Conservation (phyloP, 2,797 vertebrate species). For the Bovichtus diacanthus region DNA sequence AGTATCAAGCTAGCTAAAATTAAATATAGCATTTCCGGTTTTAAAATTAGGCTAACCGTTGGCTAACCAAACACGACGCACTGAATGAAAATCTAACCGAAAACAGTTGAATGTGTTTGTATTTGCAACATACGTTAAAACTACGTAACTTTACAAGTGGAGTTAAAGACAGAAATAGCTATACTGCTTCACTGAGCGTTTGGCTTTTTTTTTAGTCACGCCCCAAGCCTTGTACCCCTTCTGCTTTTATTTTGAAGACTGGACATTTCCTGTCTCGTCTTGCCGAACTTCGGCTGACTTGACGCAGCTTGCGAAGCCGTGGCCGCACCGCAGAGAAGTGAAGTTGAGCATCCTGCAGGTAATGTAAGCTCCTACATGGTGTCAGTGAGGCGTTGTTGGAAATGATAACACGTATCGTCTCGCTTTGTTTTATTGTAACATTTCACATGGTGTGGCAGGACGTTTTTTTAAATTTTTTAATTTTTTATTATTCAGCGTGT, state of each 20-base stretch:
- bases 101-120: neutral
- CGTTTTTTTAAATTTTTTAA: no score
- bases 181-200: no score
- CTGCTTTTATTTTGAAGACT: conserved; percentile 51
- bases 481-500: neutral
- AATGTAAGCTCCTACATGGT: conserved; percentile 30
- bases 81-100: rapidly evolving
- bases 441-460: neutral
- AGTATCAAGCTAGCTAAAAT: conserved; percentile 23
- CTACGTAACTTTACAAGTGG: rapidly evolving
- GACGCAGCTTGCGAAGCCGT: conserved; percentile 49
- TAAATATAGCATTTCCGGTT: conserved; percentile 31
- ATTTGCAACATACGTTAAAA: no score
- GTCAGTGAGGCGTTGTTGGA: neutral
- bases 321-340: conserved; percentile 78
- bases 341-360: conserved; percentile 83
- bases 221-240: rapidly evolving
- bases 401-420: neutral
- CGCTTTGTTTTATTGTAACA: neutral
- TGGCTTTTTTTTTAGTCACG: neutral
- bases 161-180: no score
- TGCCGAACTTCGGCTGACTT: conserved; percentile 6
- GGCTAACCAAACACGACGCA: neutral
- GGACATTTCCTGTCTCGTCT: neutral
- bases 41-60: neutral